Evolutionary conservation across 2,888 invertebrate species (phyloP), one percentile per base, ranked within the genome.

Genomic region (Hirtodrosophila alboralis): DNA sequence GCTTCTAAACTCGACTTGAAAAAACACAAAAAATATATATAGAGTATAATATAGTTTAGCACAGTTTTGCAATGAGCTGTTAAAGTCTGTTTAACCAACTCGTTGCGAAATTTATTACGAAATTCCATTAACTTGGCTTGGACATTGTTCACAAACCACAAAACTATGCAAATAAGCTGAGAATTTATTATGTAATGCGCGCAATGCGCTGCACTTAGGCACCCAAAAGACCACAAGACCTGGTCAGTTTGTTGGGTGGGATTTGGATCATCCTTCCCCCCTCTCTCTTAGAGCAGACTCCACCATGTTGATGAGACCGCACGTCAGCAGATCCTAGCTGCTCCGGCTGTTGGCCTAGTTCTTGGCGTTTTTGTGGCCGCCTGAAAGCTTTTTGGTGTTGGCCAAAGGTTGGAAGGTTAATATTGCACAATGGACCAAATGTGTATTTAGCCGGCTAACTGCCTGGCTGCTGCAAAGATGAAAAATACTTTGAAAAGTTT

Each of bases 81-180:
- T 77, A 62, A 71, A 74, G 69, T 67, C 60, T 69, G 66, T 79
- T 79, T 80, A 74, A 72, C 70, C 60, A 73, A 60, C 68, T 65
- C 74, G 60, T 79, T 75, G 70, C 54, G 61, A 80, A 83, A 83
- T 83, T 83, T 83, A 83, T 83, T 86, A 84, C 84, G 30, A 80
- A 83, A 83, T 86, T 83, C 81, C 81, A 83, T 83, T 86, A 83
- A 80, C 74, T 86, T 71, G 52, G 59, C 65, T 61, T 67, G 74
- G 68, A 69, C 84, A 84, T 86, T 76, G 81, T 84, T 84, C 77
- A 54, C 74, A 58, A n/a, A 62, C 84, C 77, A 52, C 84, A 84
- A 77, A 81, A 83, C 86, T 83, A 86, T 83, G 86, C 86, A 86
- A 83, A 86, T 83, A 86, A 86, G 86, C 86, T 62, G 63, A 60